Evolutionary conservation across 2,888 invertebrate genomes (phyloP), one percentile per base, ranked within the genome.

Genomic region (Auanema sp.): DNA sequence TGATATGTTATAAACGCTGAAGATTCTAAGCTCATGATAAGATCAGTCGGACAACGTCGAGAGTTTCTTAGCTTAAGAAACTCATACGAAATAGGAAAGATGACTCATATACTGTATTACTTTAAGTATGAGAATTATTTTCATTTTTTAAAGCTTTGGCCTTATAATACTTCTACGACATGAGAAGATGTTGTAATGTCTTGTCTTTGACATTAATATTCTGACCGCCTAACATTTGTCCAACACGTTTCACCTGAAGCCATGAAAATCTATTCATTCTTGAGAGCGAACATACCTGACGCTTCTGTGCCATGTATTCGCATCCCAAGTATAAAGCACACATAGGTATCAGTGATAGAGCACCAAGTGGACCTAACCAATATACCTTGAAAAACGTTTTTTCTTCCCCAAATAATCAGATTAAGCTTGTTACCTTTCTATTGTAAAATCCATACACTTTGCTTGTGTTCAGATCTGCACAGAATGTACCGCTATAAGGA

Each of bases 341-440:
- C 75, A 81, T 75, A 4, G 81, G 81, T 33, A 81, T 74, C 12
- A 81, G 60, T 16, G 72, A 66, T 2, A 81, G 64, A 11, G 75
- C 77, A 23, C 81, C 81, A 14, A 81, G 69, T n/a, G 81, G 81
- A 10, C 81, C 81, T 10, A 81, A 66, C 14, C 75, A 68, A 41
- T 74, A 71, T n/a, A 72, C 79, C 76, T 76, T 55, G 66, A 76
- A 57, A 41, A 4, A 40, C 1, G 1, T 18, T 47, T 21, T 47
- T 11, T n/a, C 43, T n/a, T n/a, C 43, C 11, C 14, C 43, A 14
- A 43, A 43, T 43, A 43, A 12, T 12, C 43, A 43, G 43, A 11
- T 12, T 12, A 14, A 25, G n/a, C 43, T 33, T 25, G 14, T 51
- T 44, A 70, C 72, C 61, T 71, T 74, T 33, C 65, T 42, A 24